Evolutionary conservation across 2,797 vertebrate species (phyloP).

Genomic region (Mergus octosetaceus): DNA sequence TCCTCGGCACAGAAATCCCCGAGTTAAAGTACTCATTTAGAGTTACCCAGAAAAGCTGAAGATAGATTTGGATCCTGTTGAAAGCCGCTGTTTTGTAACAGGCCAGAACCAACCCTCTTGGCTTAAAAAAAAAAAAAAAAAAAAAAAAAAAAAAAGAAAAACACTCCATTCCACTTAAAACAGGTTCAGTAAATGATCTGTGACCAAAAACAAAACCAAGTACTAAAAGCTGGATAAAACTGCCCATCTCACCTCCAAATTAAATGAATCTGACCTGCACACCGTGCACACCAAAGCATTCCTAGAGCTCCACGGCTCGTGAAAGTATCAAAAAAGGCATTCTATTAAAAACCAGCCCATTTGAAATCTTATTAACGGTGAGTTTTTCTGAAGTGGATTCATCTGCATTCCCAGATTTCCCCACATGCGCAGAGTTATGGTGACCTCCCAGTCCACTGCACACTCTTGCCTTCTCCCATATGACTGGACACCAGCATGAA

Average conservation of each 20-base stretch:
- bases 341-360: background rate
- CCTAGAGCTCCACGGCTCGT: background rate
- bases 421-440: background rate
- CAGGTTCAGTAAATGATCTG: conserved; percentile 68
- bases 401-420: background rate
- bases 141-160: background rate
- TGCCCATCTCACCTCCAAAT: conserved; percentile 59
- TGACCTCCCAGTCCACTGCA: background rate
- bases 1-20: conserved; percentile 60
- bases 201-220: conserved; percentile 72
- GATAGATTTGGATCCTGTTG: conserved; percentile 69
- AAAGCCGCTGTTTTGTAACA: conserved; percentile 56
- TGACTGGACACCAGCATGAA: background rate
- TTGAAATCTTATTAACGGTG: background rate
- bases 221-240: conserved; percentile 60
- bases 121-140: conserved; percentile 21
- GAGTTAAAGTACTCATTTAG: conserved; percentile 69
- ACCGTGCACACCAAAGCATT: conserved; percentile 37
- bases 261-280: conserved; percentile 50
- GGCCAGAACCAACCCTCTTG: conserved; percentile 60
- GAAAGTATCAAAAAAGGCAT: background rate
- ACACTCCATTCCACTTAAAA: conserved; percentile 62
- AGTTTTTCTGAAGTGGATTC: background rate
- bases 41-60: conserved; percentile 70
- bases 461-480: background rate